Percentiles rank a stretch among this genome's conserved stretches.
These are phyloP conservation scores for Pseudomyrmex flavicornis DNA, from an alignment of 1,140 invertebrate species.

Conservation along the genomic window DNA sequence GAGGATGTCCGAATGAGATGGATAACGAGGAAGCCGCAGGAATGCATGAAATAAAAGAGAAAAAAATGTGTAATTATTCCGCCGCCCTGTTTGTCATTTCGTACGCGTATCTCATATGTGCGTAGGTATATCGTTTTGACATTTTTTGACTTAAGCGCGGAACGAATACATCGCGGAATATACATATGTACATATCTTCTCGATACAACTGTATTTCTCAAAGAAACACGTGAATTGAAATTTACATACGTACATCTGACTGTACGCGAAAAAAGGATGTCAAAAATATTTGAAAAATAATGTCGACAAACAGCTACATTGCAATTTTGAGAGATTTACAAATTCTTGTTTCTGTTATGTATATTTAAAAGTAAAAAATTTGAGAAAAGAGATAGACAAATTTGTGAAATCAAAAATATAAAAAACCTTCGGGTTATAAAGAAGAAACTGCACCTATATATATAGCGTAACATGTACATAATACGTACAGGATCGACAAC, in stretches of 20 bases:
- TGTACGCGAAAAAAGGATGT: neutral
- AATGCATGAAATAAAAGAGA: slow-evolving; percentile 4
- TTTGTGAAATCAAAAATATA: neutral
- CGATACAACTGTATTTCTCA: neutral
- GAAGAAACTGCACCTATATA: too few relatives aligned
- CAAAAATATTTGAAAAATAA: slow-evolving; percentile 4
- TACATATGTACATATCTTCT: neutral
- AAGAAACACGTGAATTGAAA: neutral
- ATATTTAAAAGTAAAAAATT: too few relatives aligned
- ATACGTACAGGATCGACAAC: slow-evolving; percentile 35
- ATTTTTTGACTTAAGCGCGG: slow-evolving; percentile 3
- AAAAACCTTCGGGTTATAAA: neutral
- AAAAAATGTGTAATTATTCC: slow-evolving; percentile 16
- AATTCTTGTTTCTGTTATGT: too few relatives aligned
- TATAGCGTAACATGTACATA: neutral
- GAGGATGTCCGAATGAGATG: slow-evolving; percentile 4
- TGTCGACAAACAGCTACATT: neutral
- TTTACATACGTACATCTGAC: neutral
- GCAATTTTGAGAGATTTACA: too few relatives aligned
- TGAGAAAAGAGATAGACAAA: neutral
- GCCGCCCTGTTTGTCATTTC: neutral
- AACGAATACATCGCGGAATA: too few relatives aligned
- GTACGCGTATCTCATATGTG: neutral
- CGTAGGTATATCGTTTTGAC: neutral
- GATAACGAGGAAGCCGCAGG: slow-evolving; percentile 2